Evolutionary conservation across 2,888 invertebrate genomes (phyloP), one percentile per base, ranked within the genome.

Genomic region (Lasioglossum vierecki): DNA sequence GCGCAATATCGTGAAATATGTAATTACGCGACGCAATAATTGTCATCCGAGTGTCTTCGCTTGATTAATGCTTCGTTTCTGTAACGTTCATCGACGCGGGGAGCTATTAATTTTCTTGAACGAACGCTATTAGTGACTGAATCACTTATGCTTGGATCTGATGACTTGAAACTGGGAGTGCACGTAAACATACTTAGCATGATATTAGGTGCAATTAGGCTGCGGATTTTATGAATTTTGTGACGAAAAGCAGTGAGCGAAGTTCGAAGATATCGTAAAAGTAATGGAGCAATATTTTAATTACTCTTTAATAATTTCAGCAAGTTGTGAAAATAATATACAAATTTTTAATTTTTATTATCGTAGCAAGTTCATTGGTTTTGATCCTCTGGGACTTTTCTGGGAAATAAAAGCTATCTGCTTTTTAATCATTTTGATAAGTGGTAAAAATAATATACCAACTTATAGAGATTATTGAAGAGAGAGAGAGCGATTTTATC

Each of bases 61-160:
- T 75, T 84, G 83, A 82, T 84, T 53, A 77, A 84, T 84, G 83
- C 35, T 18, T 71, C 46, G 30, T 77, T 73, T 70, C 73, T 82
- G 18, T 68, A 74, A 82, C 82, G 77, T 81, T 72, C 57, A 70
- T 83, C 76, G 44, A 44, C 15, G 35, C 46, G 68, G 57, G 53
- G n/a, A 57, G 57, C n/a, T 60, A 83, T 83, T 83, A 83, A 83
- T 83, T 74, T 82, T 74, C 39, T 30, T 60, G 73, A 49, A 76
- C 60, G 44, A 53, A 63, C 46, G 72, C 39, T 80, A 72, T 68
- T 57, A 74, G 72, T 26, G 76, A 77, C 83, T 68, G n/a, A 81
- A 68, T 81, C 83, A 76, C 30, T 83, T 83, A 82, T 8, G 8
- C 49, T 49, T 15, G 66, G 30, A 49, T 35, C 18, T 1, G 53